These are phyloP conservation scores for Anticlea derivata DNA, from an alignment of 2,888 invertebrate genomes.

Conservation along the genomic window DNA sequence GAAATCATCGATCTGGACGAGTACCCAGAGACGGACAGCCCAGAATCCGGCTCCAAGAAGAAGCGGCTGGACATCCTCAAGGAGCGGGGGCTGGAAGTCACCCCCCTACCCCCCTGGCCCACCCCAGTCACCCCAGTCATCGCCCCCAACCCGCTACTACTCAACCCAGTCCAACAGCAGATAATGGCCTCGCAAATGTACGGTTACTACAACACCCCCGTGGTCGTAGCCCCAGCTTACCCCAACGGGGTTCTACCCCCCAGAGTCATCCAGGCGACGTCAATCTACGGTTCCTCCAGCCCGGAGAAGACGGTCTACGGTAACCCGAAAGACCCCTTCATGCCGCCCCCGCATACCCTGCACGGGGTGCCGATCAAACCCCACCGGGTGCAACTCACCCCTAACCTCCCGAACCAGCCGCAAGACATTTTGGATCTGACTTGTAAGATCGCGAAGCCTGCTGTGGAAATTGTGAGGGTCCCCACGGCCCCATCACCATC, in stretches of 20 bases:
- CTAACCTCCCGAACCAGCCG: slow-evolving; percentile 54
- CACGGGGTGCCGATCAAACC: slow-evolving; percentile 72
- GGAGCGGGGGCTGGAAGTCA: slow-evolving; percentile 90
- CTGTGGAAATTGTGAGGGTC: slow-evolving; percentile 85
- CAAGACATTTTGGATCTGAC: slow-evolving; percentile 87
- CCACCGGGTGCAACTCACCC: slow-evolving; percentile 38
- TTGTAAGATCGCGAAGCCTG: slow-evolving; percentile 73
- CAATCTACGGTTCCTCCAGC: slow-evolving; percentile 84
- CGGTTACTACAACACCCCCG: slow-evolving; percentile 15
- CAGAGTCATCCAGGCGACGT: slow-evolving; percentile 85
- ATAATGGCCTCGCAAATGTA: slow-evolving; percentile 57
- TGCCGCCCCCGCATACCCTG: slow-evolving; percentile 78
- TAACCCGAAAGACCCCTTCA: slow-evolving; percentile 88
- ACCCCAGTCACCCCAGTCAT: slow-evolving; percentile 37
- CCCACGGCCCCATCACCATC: slow-evolving; percentile 64
- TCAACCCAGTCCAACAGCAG: slow-evolving; percentile 70
- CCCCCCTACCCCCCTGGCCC: slow-evolving; percentile 82
- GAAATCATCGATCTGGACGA: slow-evolving; percentile 86
- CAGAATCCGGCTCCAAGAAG: slow-evolving; percentile 79
- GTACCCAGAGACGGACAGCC: slow-evolving; percentile 77
- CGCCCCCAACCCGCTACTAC: slow-evolving; percentile 50
- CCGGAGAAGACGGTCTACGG: slow-evolving; percentile 87
- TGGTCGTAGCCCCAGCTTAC: slow-evolving; percentile 44
- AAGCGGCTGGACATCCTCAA: slow-evolving; percentile 89
- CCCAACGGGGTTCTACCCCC: slow-evolving; percentile 69